Evolutionary conservation across 2,797 vertebrate genomes (phyloP), one percentile per base, ranked within the genome.

Genomic region (Sarcophilus harrisii): DNA sequence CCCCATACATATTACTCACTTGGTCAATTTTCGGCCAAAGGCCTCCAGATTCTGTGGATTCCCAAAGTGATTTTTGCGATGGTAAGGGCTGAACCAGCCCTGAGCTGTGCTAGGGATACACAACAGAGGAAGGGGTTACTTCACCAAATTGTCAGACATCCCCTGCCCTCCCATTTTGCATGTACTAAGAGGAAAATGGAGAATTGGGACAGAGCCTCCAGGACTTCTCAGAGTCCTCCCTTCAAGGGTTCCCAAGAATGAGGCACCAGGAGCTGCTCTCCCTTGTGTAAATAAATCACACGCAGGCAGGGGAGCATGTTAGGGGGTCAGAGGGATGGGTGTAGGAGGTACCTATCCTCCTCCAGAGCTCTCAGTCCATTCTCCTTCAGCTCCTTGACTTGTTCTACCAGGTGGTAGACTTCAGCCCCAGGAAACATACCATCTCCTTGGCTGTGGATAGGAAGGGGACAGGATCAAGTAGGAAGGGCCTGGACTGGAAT

Each of bases 41-140:
- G n/a, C 96, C 92, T 98, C 98, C 98, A 99, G 95, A 98, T 98
- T 98, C 60, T 98, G 98, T 8, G 99, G 99, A 96, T 99, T 99
- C 81, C 97, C 99, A 27, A 99, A 99, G 58, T 95, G 98, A 90
- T 14, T 98, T 81, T 98, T 99, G 8, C 99, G 96, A 54, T 99
- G 98, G 81, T 99, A 99, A 16, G 58, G 95, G 66, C 98, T 98
- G 96, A 99, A 99, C 95, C 98, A 98, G 66, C 98, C 99, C 94
- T 97, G 98, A 95, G 99, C 92, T 54, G 98, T 92, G 0, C 99
- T 99, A 97, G 45, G 91, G 90, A 5, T 57, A 54, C 54, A n/a
- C 30, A 6, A 5, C 55, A 81, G 21, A 60, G 11, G 45, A 55
- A 45, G 92, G 11, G 90, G 38, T 90, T 11, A 52, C 18, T 45